Evolutionary conservation across 2,113 vertebrate species (phyloP), one percentile per base, ranked within the genome.

Genomic region (Motacilla tschutschensis): DNA sequence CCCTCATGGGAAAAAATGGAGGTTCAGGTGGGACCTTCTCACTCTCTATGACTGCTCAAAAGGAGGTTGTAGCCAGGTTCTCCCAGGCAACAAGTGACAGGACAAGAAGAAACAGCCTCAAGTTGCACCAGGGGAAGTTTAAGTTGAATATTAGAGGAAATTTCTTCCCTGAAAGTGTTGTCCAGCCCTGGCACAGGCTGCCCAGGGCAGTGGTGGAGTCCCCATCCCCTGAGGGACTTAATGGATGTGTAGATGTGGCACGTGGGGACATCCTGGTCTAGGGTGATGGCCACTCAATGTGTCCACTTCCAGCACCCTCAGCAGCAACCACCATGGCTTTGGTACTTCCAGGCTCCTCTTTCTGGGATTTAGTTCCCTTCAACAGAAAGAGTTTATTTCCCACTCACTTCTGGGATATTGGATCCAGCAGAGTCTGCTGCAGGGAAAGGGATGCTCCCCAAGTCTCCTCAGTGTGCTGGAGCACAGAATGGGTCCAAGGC

Each of bases 321-420:
- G 33, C 62, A 47, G 29, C 66, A 38, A 12, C 28, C 28, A 38
- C n/a, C 38, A 21, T 53, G 47, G 55, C 17, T 53, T 70, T 60
- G 46, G 47, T 51, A 60, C n/a, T 60, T 70, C 10, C 26, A 53
- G 17, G n/a, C 11, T 70, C 7, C 38, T 70, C 17, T 60, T 60
- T 44, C 38, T 80, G 46, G 21, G n/a, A 44, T 53, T 70, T 70
- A 44, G 21, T 60, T n/a, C 14, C 7, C 65, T 70, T 38, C n/a
- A 53, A 18, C 17, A 53, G 40, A 15, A 60, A 14, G 1, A 70
- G 10, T 44, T 70, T n/a, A 17, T 51, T 60, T 80, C 9, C 26
- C 0, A 0, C 28, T 25, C n/a, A 12, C 1, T 62, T 62, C 17
- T 0, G 0, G 26, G 6, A 31, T 40, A 22, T 21, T 38, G 17